Percentiles rank a stretch among this genome's conserved stretches.
Conservation (phyloP, 2,888 invertebrate species). For the Lithophane leautieri region DNA sequence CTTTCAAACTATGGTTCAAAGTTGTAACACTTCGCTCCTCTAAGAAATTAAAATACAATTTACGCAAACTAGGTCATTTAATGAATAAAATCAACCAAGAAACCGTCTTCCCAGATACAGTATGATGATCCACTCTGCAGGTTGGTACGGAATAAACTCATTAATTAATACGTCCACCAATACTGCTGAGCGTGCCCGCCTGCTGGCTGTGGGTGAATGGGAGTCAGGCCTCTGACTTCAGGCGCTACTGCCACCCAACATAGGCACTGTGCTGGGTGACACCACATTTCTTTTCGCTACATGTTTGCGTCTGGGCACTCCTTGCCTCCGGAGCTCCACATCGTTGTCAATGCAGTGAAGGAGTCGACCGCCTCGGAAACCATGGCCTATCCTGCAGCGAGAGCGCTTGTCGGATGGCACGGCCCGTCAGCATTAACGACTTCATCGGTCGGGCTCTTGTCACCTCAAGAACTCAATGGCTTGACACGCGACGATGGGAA, state of each 20-base stretch:
- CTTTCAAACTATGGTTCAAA: conserved; percentile 5
- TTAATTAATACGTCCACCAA: too few relatives aligned
- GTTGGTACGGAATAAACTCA: too few relatives aligned
- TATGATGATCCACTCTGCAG: too few relatives aligned
- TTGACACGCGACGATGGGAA: neutral
- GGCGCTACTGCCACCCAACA: too few relatives aligned
- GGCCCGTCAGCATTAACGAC: neutral
- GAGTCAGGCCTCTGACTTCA: too few relatives aligned
- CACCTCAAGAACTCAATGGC: neutral
- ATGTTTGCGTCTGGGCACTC: too few relatives aligned
- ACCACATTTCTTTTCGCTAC: too few relatives aligned
- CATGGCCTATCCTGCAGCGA: neutral
- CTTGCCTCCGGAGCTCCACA: neutral
- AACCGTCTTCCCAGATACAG: too few relatives aligned
- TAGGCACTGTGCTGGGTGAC: too few relatives aligned
- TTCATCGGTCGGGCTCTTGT: neutral
- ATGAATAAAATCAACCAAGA: conserved; percentile 2
- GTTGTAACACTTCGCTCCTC: conserved; percentile 6
- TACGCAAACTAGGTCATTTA: neutral
- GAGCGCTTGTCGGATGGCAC: neutral
- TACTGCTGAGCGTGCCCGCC: too few relatives aligned
- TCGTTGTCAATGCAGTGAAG: neutral
- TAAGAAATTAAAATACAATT: conserved; percentile 14
- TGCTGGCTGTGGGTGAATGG: too few relatives aligned
- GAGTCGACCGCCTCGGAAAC: neutral